Evolutionary conservation across 2,113 vertebrate species (phyloP), one percentile per base, ranked within the genome.

Genomic region (Oophaga pumilio): DNA sequence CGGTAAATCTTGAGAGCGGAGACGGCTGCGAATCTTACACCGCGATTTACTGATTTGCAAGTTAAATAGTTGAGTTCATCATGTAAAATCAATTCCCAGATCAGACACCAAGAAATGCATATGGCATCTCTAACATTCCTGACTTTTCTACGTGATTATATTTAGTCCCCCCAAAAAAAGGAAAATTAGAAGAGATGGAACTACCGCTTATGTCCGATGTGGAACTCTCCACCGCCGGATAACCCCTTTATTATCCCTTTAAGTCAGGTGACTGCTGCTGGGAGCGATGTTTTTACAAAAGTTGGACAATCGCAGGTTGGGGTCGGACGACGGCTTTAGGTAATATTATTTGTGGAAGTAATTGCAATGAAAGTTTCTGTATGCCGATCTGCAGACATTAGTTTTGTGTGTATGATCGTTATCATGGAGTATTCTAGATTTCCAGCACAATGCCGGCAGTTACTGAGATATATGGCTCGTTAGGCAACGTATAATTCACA

Each of bases 11-110:
- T 22, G 4, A 77, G 76, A 24, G 8, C 24, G 49, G 24, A 56
- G 76, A 50, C 76, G 22, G 24, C 49, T 77, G 90, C 90, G 90
- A 91, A 90, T 91, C 90, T 91, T 91, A 91, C 90, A 93, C 90
- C 91, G 89, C 90, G 91, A 89, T 90, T 91, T 92, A 92, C 90
- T 92, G 89, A 92, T 93, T 91, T 93, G 90, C 89, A 92, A 92
- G 90, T 93, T 90, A 93, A 93, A 92, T 90, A 90, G 90, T 91
- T 92, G 93, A 90, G 87, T 90, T 79, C 91, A 91, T 89, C 89
- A 90, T 92, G 88, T 89, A 91, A 91, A 90, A 15, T 14, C 90
- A 90, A 90, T 91, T 91, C 87, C 87, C 90, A 28, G n/a, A 52
- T 20, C 73, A 52, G 43, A 76, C 49, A 52, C 43, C 12, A 50